Evolutionary conservation across 2,113 vertebrate genomes (phyloP).

Genomic region (Eretmodus cyanostictus): DNA sequence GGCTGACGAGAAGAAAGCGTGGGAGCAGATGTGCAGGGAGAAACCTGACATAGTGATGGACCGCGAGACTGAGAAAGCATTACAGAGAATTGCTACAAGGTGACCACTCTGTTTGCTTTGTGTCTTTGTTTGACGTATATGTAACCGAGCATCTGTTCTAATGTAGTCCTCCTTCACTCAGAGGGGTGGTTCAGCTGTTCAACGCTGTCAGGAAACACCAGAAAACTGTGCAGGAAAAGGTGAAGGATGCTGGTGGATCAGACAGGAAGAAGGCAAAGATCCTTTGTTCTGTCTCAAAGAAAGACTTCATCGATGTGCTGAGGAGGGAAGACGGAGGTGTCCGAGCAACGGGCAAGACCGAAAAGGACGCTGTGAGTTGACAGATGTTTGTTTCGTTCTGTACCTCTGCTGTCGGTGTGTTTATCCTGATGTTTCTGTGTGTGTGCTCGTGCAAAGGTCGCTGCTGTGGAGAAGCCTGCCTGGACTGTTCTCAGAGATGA

Average conservation of each 20-base stretch:
- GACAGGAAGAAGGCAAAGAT: constrained; percentile 85
- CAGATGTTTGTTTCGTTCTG: not conserved
- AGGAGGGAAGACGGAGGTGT: constrained; percentile 62
- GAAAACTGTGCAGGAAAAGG: constrained; percentile 76
- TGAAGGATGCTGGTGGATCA: constrained; percentile 81
- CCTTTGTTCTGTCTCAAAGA: constrained; percentile 84
- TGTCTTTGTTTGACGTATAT: not conserved
- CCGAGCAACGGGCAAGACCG: not conserved
- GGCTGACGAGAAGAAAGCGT: constrained; percentile 81
- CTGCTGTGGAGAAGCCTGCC: constrained; percentile 61
- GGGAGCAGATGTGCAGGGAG: constrained; percentile 91
- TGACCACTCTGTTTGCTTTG: not conserved
- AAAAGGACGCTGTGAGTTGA: constrained; percentile 62
- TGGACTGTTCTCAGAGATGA: constrained; percentile 92
- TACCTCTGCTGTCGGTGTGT: not conserved
- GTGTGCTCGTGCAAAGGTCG: constrained; percentile 4
- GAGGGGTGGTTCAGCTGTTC: constrained; percentile 92
- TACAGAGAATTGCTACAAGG: constrained; percentile 92
- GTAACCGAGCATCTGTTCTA: not conserved
- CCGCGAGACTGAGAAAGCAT: constrained; percentile 78
- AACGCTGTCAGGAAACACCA: constrained; percentile 90
- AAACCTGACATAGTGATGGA: constrained; percentile 87
- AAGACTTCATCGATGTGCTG: constrained; percentile 87
- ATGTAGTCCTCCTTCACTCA: constrained; percentile 20
- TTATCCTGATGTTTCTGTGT: not conserved